A percentile compares a stretch with the other conserved stretches of the same genome.
These are phyloP conservation scores for Brachionus plicatilis DNA, from an alignment of 1,140 invertebrate species.

Conservation along the genomic window DNA sequence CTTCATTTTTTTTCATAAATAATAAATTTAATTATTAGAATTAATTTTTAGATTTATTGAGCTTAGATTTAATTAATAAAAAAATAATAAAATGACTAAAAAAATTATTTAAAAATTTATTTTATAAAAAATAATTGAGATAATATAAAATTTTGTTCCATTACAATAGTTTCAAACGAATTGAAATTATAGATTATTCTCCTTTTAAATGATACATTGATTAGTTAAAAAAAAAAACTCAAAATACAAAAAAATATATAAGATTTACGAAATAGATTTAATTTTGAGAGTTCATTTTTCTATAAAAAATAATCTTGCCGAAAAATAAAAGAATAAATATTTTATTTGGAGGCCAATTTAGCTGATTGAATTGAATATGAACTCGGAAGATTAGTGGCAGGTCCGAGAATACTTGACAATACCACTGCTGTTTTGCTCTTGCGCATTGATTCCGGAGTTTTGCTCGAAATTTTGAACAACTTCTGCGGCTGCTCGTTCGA, in stretches of 20 bases:
- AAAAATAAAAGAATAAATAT: neutral
- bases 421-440: constrained; percentile 39
- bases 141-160: neutral
- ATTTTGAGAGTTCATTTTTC: neutral
- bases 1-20: too few relatives aligned
- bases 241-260: neutral
- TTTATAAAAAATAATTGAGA: neutral
- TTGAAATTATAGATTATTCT: neutral
- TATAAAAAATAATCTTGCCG: neutral
- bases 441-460: constrained; percentile 30
- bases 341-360: neutral
- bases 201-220: neutral
- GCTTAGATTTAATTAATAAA: neutral
- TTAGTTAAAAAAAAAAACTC: neutral
- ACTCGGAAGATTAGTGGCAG: neutral
- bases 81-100: too few relatives aligned
- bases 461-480: constrained; percentile 11
- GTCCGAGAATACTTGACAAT: constrained; percentile 33
- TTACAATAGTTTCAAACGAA: neutral
- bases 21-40: too few relatives aligned
- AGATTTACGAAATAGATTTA: neutral
- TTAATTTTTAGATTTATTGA: too few relatives aligned
- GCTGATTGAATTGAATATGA: neutral
- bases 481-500: constrained; percentile 1
- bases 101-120: neutral